Conservation (phyloP, 2,888 invertebrate genomes). For the Brachyptera risi region DNA sequence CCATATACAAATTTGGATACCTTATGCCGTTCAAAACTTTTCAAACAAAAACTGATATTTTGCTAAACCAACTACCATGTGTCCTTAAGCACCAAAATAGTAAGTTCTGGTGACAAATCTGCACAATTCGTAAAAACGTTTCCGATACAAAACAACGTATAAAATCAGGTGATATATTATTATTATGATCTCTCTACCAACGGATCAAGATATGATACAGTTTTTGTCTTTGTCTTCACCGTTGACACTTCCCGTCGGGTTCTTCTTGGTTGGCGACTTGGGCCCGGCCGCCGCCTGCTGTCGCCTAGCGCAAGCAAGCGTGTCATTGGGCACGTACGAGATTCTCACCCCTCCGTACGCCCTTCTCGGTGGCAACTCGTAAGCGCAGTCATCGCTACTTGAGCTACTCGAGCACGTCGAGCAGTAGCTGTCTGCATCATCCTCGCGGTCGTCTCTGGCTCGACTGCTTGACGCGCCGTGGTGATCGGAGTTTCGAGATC, state of each 20-base stretch:
- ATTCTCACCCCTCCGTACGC: slow-evolving; percentile 86
- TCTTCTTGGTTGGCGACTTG: slow-evolving; percentile 42
- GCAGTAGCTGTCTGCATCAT: slow-evolving; percentile 75
- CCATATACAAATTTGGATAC: too few species aligned
- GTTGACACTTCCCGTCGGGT: slow-evolving; percentile 36
- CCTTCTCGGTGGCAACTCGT: slow-evolving; percentile 75
- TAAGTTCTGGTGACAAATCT: too few species aligned
- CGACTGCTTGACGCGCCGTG: slow-evolving; percentile 8
- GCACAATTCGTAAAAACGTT: too few species aligned
- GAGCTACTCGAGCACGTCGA: slow-evolving; percentile 76
- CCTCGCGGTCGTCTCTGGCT: slow-evolving; percentile 49
- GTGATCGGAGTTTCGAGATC: too few species aligned
- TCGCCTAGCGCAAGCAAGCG: slow-evolving; percentile 74
- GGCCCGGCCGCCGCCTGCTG: slow-evolving; percentile 49
- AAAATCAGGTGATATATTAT: too few species aligned
- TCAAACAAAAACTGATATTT: too few species aligned
- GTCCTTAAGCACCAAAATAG: too few species aligned
- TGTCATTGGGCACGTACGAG: slow-evolving; percentile 90
- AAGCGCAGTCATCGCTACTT: slow-evolving; percentile 77
- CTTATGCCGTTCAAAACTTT: too few species aligned
- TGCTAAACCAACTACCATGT: too few species aligned
- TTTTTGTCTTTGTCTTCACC: slow-evolving; percentile 63
- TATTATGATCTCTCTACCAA: too few species aligned
- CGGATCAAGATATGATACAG: slow-evolving; percentile 79
- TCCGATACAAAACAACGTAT: background rate